Evolutionary conservation across 2,113 vertebrate genomes (phyloP), one percentile per base, ranked within the genome.

Genomic region (Gavialis gangeticus): DNA sequence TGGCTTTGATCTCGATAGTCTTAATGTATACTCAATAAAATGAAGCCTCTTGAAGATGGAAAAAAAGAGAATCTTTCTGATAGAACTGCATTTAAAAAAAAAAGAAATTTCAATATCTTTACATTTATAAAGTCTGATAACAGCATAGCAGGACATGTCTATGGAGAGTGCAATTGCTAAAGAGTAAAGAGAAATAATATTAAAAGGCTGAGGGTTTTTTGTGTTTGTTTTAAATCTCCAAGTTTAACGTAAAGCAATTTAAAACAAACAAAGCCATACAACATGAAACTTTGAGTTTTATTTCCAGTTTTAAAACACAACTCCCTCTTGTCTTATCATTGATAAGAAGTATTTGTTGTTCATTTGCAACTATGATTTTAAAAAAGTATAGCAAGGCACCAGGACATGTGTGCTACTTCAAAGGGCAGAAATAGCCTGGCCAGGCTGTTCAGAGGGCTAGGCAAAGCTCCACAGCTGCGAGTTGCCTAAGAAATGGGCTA

Each of bases 271-370:
- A 67, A 56, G 60, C 34, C 93, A 91, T 85, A 77, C 54, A 93
- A 87, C 78, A 37, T 82, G 88, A 91, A 88, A 83, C 62, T 90
- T 89, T 84, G 76, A 84, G 91, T 95, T 95, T 69, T 63, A 79
- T 93, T 92, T 94, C 60, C 60, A 30, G 87, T 77, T 92, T 95
- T 89, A 79, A 94, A 93, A 90, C 90, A 91, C 87, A n/a, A 56
- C 58, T 79, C 79, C 90, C 57, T 85, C 28, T 90, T 94, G 64
- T 79, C 91, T 60, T 90, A 4, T 75, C 24, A 1, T n/a, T 88
- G 58, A 58, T 89, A 91, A 93, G 62, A 92, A 95, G 89, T 91
- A 89, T 96, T 96, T 95, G 84, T 89, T 96, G 90, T 87, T 82
- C 55, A 92, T 89, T 96, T 95, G 81, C n/a, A 75, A 63, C 57